Conservation (phyloP, 1,140 invertebrate genomes). For the Meloidogyne floridensis region DNA sequence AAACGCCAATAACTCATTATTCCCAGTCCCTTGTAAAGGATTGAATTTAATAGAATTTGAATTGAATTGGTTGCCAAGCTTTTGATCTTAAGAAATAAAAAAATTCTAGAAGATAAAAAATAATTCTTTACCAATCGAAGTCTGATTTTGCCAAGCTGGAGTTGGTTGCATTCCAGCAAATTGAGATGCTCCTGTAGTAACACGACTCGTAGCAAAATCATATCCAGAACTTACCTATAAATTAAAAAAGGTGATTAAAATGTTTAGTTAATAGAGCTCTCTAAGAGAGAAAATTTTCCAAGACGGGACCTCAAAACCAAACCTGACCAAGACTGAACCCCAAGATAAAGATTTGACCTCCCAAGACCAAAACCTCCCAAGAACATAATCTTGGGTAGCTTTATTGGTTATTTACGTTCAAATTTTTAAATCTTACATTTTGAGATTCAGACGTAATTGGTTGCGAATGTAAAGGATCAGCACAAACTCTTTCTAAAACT, state of each 20-base stretch:
- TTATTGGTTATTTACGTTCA: too few relatives aligned
- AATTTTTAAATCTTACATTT: too few relatives aligned
- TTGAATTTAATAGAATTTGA: slow-evolving; percentile 52
- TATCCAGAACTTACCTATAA: slow-evolving; percentile 8
- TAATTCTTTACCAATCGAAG: slow-evolving; percentile 13
- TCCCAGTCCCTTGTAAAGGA: slow-evolving; percentile 54
- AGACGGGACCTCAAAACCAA: too few relatives aligned
- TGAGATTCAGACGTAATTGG: slow-evolving; percentile 29
- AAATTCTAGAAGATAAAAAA: too few relatives aligned
- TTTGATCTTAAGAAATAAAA: slow-evolving; percentile 8
- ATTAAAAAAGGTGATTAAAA: not conserved
- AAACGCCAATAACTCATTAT: slow-evolving; percentile 59
- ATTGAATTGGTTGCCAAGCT: slow-evolving; percentile 14
- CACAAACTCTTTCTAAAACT: slow-evolving; percentile 92
- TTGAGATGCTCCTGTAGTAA: slow-evolving; percentile 15
- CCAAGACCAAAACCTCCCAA: too few relatives aligned
- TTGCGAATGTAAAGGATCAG: slow-evolving; percentile 86
- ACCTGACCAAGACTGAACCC: too few relatives aligned
- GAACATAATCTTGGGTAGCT: too few relatives aligned
- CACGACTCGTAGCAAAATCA: slow-evolving; percentile 17
- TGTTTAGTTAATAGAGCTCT: not conserved
- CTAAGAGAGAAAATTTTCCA: too few relatives aligned
- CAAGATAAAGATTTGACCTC: too few relatives aligned
- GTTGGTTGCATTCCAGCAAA: slow-evolving; percentile 10
- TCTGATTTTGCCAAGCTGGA: not conserved